These are phyloP conservation scores for Augiades crinisus DNA, from an alignment of 2,888 invertebrate genomes.

Conservation along the genomic window DNA sequence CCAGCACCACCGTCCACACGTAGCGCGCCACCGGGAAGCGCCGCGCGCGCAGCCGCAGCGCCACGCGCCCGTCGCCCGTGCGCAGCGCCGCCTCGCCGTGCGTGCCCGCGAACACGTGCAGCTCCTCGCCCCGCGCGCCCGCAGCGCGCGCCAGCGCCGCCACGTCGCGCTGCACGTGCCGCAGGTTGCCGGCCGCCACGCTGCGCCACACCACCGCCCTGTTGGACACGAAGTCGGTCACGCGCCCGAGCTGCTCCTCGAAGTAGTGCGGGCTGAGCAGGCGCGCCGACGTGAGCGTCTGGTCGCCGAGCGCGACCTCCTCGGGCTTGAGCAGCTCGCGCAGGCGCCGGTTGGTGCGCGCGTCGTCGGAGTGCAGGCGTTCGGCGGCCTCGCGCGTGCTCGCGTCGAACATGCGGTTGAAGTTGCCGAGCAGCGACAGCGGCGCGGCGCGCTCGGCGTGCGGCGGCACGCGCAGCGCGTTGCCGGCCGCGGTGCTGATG, in stretches of 20 bases:
- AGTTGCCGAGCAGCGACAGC: slow-evolving; percentile 68
- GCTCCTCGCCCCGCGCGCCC: slow-evolving; percentile 34
- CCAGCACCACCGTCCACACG: slow-evolving; percentile 62
- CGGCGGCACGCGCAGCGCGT: slow-evolving; percentile 43
- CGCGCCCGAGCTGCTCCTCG: slow-evolving; percentile 59
- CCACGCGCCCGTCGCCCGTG: slow-evolving; percentile 28
- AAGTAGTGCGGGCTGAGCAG: slow-evolving; percentile 58
- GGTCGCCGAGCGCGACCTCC: slow-evolving; percentile 48
- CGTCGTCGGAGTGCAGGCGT: slow-evolving; percentile 62
- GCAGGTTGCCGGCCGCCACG: slow-evolving; percentile 61
- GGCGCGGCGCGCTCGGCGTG: slow-evolving; percentile 51
- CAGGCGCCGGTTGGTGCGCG: slow-evolving; percentile 51
- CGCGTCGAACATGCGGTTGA: slow-evolving; percentile 73
- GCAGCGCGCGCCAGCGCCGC: slow-evolving; percentile 36
- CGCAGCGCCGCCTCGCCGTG: slow-evolving; percentile 41
- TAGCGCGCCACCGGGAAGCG: slow-evolving; percentile 67
- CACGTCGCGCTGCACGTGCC: slow-evolving; percentile 58
- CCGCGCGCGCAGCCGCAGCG: slow-evolving; percentile 6
- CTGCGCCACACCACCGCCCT: slow-evolving; percentile 59
- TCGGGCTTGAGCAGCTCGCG: slow-evolving; percentile 57
- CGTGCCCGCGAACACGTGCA: slow-evolving; percentile 48
- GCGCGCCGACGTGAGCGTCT: slow-evolving; percentile 50
- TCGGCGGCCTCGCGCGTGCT: slow-evolving; percentile 57
- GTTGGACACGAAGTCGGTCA: slow-evolving; percentile 62
- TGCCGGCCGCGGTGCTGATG: slow-evolving; percentile 41